A percentile compares a stretch with the other conserved stretches of the same genome.
phyloP scores from a whole-genome alignment of 2,888 invertebrate genomes.

The Pogonocherus hispidulus region DNA sequence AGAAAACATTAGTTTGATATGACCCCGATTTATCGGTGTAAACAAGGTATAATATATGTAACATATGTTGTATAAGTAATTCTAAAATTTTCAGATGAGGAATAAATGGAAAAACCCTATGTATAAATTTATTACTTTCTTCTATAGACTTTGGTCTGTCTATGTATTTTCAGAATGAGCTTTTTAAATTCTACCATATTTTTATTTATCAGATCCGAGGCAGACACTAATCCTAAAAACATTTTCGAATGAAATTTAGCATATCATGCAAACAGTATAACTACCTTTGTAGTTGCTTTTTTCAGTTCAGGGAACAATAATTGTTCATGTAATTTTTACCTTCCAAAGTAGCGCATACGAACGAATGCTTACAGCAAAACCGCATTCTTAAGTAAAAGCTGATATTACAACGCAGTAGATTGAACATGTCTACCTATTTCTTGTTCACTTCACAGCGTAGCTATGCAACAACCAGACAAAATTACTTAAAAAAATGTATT shows the following conservation, averaged over 20 bases:
- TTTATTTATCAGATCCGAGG: not conserved
- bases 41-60: no score
- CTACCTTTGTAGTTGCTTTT: not conserved
- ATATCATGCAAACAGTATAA: not conserved
- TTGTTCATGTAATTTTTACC: not conserved
- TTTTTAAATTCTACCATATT: no score
- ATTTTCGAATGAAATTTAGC: not conserved
- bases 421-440: not conserved
- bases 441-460: not conserved
- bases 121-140: no score
- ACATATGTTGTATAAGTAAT: no score
- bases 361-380: conserved; percentile 4
- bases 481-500: not conserved
- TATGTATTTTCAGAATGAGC: no score
- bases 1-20: no score
- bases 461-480: not conserved
- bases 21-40: no score
- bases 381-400: conserved; percentile 3
- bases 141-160: no score
- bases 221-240: not conserved
- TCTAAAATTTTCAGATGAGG: no score
- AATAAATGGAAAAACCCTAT: no score
- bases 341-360: not conserved
- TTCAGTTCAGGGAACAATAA: not conserved
- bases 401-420: not conserved